phyloP scores from a whole-genome alignment of 1,140 invertebrate species.

The Pentalonia nigronervosa region DNA sequence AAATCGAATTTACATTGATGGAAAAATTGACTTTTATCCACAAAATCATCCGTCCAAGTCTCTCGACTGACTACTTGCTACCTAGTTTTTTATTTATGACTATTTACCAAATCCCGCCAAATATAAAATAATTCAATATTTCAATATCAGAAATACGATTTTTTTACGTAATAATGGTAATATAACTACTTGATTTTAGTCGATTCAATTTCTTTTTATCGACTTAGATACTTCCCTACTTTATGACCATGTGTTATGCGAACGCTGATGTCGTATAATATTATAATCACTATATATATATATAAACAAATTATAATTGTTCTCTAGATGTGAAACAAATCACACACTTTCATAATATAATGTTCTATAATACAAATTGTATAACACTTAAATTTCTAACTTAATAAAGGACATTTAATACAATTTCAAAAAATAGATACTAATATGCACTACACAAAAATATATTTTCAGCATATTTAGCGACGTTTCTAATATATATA shows the following conservation, averaged over 20 bases:
- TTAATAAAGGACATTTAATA: background rate
- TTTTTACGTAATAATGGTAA: background rate
- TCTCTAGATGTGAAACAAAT: background rate
- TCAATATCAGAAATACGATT: background rate
- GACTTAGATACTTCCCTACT: background rate
- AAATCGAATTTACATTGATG: conserved; percentile 29
- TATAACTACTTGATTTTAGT: background rate
- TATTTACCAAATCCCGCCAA: background rate
- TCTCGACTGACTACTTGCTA: background rate
- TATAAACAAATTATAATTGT: background rate
- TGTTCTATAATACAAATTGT: background rate
- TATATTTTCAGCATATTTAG: background rate
- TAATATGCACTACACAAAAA: background rate
- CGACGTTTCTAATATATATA: background rate
- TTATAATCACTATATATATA: background rate
- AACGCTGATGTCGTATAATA: background rate
- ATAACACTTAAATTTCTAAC: background rate
- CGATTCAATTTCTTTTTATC: background rate
- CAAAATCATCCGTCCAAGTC: background rate
- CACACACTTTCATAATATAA: background rate
- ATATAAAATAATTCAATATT: background rate
- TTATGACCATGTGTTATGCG: background rate
- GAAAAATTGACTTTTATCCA: conserved; percentile 26
- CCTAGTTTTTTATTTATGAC: background rate
- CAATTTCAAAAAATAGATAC: background rate